Evolutionary conservation across 2,113 vertebrate genomes (phyloP), one percentile per base, ranked within the genome.

Genomic region (Geococcyx californianus): DNA sequence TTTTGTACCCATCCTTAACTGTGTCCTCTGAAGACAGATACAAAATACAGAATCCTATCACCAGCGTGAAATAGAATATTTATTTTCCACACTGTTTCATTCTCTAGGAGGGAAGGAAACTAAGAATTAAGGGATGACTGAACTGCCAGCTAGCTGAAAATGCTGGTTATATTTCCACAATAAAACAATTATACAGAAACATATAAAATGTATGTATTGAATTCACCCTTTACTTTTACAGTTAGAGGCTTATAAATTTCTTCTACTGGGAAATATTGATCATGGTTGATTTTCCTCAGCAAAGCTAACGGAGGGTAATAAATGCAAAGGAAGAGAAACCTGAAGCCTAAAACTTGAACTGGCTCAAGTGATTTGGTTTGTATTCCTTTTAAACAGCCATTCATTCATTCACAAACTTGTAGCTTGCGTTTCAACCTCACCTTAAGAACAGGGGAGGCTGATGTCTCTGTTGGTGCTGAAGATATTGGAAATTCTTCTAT

Each of bases 181-280:
- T 76, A 70, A 89, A 95, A 74, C 44, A 78, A 78, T 90, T 85
- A 72, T 31, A 81, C 1, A 0, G 11, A 81, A 86, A 94, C 20
- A 68, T 70, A 67, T 90, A 80, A 86, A 85, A 79, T 87, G 54
- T 42, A 84, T 42, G 7, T 88, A 89, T 87, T 49, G 68, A 92
- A 91, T 89, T 93, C 18, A 74, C 47, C 28, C n/a, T 87, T 34
- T 36, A 47, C 59, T 73, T 89, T 84, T 75, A 87, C 34, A 75
- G 49, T 63, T 81, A 38, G 64, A 90, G 52, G 26, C 42, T 68
- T 86, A 90, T 58, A 90, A 83, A 78, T 92, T 77, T 91, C 44
- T 87, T 87, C 91, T 72, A 23, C n/a, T 60, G 60, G 56, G 75
- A 73, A 92, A 85, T 77, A 87, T 80, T 93, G 87, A 91, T 81